These are phyloP conservation scores for Zosterops japonicus DNA, from an alignment of 2,113 vertebrate species.

Conservation along the genomic window DNA sequence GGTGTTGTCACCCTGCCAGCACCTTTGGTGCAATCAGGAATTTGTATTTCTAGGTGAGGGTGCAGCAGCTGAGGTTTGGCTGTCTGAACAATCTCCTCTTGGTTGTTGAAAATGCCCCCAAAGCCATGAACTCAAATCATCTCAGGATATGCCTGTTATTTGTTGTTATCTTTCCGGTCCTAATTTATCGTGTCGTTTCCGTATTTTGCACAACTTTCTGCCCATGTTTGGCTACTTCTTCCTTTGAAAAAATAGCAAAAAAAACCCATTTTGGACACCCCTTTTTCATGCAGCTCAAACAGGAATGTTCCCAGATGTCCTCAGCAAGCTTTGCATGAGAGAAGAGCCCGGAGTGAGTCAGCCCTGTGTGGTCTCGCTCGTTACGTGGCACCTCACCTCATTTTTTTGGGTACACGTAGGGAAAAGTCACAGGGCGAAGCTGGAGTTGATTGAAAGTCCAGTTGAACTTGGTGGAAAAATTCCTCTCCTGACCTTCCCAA, in stretches of 20 bases:
- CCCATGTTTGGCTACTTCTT: neutral
- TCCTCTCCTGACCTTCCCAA: slow-evolving; percentile 27
- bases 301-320: neutral
- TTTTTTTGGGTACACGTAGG: neutral
- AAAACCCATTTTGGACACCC: neutral
- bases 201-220: neutral
- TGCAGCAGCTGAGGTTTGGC: neutral
- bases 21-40: accelerated
- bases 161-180: neutral
- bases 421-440: neutral
- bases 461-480: slow-evolving; percentile 35
- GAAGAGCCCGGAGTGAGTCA: neutral
- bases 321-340: neutral
- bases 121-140: neutral
- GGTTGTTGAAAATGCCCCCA: neutral
- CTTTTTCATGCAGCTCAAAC: neutral
- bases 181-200: neutral
- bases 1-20: neutral
- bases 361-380: neutral
- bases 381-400: neutral
- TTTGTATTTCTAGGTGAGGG: neutral
- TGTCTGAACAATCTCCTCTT: neutral
- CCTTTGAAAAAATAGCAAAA: neutral
- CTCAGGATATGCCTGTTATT: neutral
- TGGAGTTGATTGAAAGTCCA: slow-evolving; percentile 41